phyloP scores from a whole-genome alignment of 2,113 vertebrate genomes.

The Cebus imitator region DNA sequence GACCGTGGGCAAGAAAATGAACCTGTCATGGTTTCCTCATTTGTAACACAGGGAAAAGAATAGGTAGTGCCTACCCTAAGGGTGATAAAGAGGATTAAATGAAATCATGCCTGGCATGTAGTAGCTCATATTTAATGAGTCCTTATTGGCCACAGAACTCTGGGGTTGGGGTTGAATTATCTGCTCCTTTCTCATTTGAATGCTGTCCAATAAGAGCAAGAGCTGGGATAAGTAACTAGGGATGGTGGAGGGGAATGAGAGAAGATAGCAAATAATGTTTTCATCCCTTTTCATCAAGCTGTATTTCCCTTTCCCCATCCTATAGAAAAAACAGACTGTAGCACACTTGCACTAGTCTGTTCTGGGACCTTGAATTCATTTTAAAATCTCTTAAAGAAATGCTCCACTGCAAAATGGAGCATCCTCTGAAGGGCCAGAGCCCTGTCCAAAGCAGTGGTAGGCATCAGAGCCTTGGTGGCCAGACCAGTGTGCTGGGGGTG shows the following conservation, averaged over 20 bases:
- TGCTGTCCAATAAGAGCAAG: neutral
- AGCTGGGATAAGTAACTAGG: neutral
- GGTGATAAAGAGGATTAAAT: neutral
- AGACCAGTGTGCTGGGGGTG: neutral
- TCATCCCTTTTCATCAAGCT: neutral
- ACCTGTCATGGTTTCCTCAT: neutral
- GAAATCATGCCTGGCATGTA: neutral
- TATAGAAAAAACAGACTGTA: neutral
- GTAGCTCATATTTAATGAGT: neutral
- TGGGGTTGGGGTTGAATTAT: neutral
- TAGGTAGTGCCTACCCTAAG: neutral
- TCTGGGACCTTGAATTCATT: neutral
- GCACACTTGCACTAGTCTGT: neutral
- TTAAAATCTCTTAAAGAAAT: neutral
- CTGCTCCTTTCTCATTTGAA: neutral
- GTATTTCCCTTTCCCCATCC: neutral
- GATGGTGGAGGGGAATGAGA: neutral
- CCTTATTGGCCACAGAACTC: neutral
- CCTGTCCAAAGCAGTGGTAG: neutral
- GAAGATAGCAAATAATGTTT: neutral
- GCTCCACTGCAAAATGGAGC: neutral
- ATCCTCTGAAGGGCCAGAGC: neutral
- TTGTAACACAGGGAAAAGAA: neutral
- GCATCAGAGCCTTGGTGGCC: neutral
- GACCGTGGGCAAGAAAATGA: neutral